Evolutionary conservation across 2,888 invertebrate species (phyloP).

Genomic region (Eulithis prunata): DNA sequence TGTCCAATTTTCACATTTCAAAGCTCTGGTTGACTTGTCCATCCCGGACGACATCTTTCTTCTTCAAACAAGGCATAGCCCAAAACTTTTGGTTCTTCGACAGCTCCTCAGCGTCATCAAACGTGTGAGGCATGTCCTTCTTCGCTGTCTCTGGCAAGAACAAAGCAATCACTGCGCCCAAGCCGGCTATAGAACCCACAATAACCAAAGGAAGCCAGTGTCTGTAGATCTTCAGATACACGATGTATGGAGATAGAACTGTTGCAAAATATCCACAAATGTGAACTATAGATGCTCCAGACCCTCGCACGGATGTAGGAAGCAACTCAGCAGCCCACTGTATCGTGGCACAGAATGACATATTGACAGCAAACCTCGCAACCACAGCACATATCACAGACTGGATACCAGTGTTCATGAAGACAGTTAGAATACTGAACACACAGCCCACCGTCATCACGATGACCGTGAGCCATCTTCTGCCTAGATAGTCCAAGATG

Average conservation of each 20-base stretch:
- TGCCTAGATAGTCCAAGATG: slow-evolving; percentile 61
- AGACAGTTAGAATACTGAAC: slow-evolving; percentile 56
- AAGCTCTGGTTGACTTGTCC: slow-evolving; percentile 42
- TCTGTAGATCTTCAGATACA: slow-evolving; percentile 57
- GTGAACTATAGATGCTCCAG: slow-evolving; percentile 60
- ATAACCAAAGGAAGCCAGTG: slow-evolving; percentile 65
- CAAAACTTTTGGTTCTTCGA: slow-evolving; percentile 55
- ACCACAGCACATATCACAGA: slow-evolving; percentile 59
- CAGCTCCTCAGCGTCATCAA: slow-evolving; percentile 66
- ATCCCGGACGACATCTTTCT: slow-evolving; percentile 34
- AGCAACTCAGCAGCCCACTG: slow-evolving; percentile 67
- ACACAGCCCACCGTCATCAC: slow-evolving; percentile 53
- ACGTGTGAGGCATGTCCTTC: slow-evolving; percentile 70
- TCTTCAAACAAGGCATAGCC: slow-evolving; percentile 58
- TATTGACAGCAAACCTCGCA: slow-evolving; percentile 64
- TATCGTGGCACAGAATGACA: slow-evolving; percentile 54
- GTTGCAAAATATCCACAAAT: slow-evolving; percentile 61
- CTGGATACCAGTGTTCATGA: slow-evolving; percentile 50
- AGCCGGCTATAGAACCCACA: slow-evolving; percentile 50
- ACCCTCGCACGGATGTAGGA: slow-evolving; percentile 62
- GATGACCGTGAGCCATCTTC: slow-evolving; percentile 58
- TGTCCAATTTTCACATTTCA: slow-evolving; percentile 37
- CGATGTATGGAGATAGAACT: slow-evolving; percentile 65
- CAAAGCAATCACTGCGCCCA: slow-evolving; percentile 53
- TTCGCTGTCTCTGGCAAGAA: slow-evolving; percentile 67